These are phyloP conservation scores for Hypomesus transpacificus DNA, from an alignment of 2,113 vertebrate genomes.

Conservation along the genomic window DNA sequence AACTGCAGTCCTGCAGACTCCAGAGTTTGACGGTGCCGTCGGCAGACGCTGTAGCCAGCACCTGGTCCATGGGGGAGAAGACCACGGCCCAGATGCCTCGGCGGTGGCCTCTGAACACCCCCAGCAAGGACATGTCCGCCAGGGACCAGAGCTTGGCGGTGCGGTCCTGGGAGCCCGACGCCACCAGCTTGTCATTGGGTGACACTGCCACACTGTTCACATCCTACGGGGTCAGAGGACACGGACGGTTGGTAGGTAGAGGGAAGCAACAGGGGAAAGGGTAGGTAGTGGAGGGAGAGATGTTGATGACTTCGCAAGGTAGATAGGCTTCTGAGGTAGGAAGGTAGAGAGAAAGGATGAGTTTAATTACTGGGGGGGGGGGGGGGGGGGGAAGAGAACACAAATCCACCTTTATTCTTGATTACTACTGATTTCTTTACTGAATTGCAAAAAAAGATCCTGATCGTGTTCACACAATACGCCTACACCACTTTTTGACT, in stretches of 20 bases:
- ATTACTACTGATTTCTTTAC: too few species aligned
- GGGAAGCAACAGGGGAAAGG: not conserved
- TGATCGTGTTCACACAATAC: too few species aligned
- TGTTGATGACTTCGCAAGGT: too few species aligned
- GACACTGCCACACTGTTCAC: conserved; percentile 89
- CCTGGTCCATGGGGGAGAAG: conserved; percentile 92
- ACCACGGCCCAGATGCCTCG: conserved; percentile 90
- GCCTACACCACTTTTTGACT: too few species aligned
- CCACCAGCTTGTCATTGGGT: conserved; percentile 92
- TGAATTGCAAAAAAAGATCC: too few species aligned
- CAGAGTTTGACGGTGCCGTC: conserved; percentile 90
- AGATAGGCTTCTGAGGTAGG: too few species aligned
- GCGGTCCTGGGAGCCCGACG: conserved; percentile 90
- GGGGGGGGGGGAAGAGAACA: too few species aligned
- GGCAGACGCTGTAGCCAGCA: conserved; percentile 87
- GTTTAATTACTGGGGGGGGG: too few species aligned
- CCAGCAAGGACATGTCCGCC: conserved; percentile 73
- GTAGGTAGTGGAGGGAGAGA: not conserved
- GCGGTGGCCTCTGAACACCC: conserved; percentile 84
- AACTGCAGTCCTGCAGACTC: conserved; percentile 90
- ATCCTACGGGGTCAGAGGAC: conserved; percentile 69
- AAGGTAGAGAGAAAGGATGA: too few species aligned
- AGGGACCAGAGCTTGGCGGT: conserved; percentile 90
- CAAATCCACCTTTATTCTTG: too few species aligned
- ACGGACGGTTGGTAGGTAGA: not conserved